Evolutionary conservation across 2,113 vertebrate species (phyloP).

Genomic region (Numenius arquata): DNA sequence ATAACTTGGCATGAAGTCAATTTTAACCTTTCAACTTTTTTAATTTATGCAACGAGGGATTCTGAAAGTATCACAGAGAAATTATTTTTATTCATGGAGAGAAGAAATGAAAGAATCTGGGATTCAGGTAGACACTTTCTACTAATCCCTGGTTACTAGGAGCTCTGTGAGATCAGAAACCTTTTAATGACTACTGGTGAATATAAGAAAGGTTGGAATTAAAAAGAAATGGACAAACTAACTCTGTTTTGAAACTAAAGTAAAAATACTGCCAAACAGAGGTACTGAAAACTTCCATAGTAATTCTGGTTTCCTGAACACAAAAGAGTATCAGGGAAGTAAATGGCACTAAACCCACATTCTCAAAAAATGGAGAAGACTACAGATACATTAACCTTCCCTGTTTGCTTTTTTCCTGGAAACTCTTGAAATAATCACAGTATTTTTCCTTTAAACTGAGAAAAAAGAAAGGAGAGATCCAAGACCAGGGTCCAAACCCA

Average conservation of each 20-base stretch:
- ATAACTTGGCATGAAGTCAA: constrained; percentile 50
- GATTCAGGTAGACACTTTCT: not conserved
- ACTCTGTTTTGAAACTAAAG: not conserved
- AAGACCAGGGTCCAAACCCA: not conserved
- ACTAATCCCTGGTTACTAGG: not conserved
- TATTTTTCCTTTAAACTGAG: not conserved
- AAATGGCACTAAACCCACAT: fast-evolving
- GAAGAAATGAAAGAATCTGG: not conserved
- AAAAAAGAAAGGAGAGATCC: fast-evolving
- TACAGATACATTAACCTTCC: not conserved
- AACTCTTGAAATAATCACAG: not conserved
- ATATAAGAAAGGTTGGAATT: not conserved
- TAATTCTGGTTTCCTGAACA: not conserved
- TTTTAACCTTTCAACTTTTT: constrained; percentile 58
- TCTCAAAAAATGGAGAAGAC: not conserved
- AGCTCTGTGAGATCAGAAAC: not conserved
- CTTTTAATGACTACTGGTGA: not conserved
- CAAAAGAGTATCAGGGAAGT: not conserved
- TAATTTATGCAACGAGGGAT: constrained; percentile 31
- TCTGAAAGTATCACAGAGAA: constrained; percentile 6
- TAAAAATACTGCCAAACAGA: not conserved
- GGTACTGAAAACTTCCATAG: fast-evolving
- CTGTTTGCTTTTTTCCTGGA: not conserved
- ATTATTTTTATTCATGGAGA: not conserved
- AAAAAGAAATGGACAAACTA: not conserved